Evolutionary conservation across 2,113 vertebrate species (phyloP), one percentile per base, ranked within the genome.

Genomic region (Corythornis cristatus): DNA sequence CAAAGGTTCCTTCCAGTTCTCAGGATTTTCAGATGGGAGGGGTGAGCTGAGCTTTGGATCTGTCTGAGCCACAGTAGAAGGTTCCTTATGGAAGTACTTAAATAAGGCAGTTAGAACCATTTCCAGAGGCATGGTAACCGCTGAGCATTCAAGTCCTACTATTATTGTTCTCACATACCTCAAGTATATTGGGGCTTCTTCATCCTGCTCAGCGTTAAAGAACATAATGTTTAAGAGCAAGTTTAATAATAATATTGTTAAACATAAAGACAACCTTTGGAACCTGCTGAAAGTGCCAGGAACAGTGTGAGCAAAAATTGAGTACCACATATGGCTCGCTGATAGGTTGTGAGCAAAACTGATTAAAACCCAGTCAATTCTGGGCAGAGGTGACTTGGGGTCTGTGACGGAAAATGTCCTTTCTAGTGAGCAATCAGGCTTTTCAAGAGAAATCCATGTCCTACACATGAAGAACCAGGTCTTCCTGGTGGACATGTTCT

Each of bases 391-490:
- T 28, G 21, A 50, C 2, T 89, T 43, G 5, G 93, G 67, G 4
- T 67, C 33, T 19, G 21, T 84, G 16, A 37, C 91, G 0, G 18
- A 29, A 86, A 98, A 98, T 2, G 83, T 96, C 35, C 89, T 89
- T 4, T 97, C 92, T 79, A 83, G 15, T 19, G 35, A 28, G 8
- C 7, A 17, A 48, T 89, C 46, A 0, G 29, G 31, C 16, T 94
- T 93, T 16, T 95, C 78, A 11, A 96, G 4, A 14, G 87, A 93
- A 40, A 98, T 71, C 98, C 98, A 98, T 64, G 84, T 79, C 17
- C 95, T 95, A 79, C 98, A 98, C 15, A 98, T 25, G 46, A 98
- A 98, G 56, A 97, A 91, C 97, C 97, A 98, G 23, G 53, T 86
- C 60, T 78, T 92, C 21, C 91, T 58, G 7, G 70, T 97, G 25